Evolutionary conservation across 2,113 vertebrate genomes (phyloP).

Genomic region (Pica pica): DNA sequence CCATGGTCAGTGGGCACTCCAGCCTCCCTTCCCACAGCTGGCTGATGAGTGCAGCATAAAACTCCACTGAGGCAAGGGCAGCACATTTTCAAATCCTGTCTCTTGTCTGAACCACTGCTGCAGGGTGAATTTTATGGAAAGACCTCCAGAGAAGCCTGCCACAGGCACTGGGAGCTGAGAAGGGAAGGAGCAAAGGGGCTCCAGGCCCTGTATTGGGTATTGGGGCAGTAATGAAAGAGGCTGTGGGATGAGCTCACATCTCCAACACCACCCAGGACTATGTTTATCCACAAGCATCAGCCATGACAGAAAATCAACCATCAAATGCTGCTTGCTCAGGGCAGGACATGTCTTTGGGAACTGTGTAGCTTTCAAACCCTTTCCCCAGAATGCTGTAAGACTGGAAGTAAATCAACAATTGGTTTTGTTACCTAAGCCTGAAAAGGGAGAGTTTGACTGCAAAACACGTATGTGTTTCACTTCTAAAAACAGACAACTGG

Average conservation of each 20-base stretch:
- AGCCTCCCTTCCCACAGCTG: not conserved
- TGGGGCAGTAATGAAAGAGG: not conserved
- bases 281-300: not conserved
- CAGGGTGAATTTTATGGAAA: not conserved
- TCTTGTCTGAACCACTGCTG: rapidly evolving
- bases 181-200: not conserved
- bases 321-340: not conserved
- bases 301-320: not conserved
- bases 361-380: not conserved
- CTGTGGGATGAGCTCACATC: not conserved
- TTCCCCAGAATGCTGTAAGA: not conserved
- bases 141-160: not conserved
- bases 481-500: not conserved
- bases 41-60: not conserved
- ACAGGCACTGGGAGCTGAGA: not conserved
- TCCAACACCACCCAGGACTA: not conserved
- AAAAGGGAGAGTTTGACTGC: not conserved
- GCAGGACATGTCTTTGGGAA: not conserved
- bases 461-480: not conserved
- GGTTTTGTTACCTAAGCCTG: not conserved
- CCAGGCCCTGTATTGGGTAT: rapidly evolving
- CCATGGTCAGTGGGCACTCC: rapidly evolving
- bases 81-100: not conserved
- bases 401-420: not conserved
- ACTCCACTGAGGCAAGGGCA: not conserved